phyloP scores from a whole-genome alignment of 2,113 vertebrate genomes.

The Rynchops niger region DNA sequence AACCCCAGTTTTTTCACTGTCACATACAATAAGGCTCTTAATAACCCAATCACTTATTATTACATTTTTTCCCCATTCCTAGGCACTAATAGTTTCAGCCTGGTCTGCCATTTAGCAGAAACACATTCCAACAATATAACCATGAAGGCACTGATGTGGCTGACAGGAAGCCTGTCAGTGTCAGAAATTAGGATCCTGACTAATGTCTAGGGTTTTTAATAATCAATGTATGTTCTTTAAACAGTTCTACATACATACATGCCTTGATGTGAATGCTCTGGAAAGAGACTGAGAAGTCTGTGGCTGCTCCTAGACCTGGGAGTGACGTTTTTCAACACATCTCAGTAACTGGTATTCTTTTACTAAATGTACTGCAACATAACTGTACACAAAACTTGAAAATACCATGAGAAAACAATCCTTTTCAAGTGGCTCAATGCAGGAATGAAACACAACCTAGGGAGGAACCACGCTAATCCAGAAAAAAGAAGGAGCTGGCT shows the following conservation, averaged over 20 bases:
- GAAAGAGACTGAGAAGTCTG: neutral
- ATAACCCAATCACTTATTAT: constrained; percentile 19
- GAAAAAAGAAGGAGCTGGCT: neutral
- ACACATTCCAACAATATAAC: neutral
- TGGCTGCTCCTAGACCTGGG: neutral
- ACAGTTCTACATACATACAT: neutral
- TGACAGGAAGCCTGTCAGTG: neutral
- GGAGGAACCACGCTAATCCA: neutral
- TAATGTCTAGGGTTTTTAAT: neutral
- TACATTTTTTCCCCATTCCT: neutral
- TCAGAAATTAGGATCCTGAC: neutral
- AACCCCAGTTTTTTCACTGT: constrained; percentile 16
- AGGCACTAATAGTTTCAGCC: neutral
- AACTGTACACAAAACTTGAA: neutral
- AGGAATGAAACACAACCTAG: neutral
- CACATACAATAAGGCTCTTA: constrained; percentile 16
- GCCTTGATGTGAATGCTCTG: neutral
- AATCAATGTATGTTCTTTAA: neutral
- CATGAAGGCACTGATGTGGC: neutral
- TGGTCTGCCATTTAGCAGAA: neutral
- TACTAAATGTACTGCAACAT: neutral
- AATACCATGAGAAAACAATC: neutral
- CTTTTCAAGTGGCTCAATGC: neutral
- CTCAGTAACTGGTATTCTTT: neutral
- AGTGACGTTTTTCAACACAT: neutral